A percentile compares a stretch with the other conserved stretches of the same genome.
These are phyloP conservation scores for Aradophagus sp. DNA, from an alignment of 1,140 invertebrate genomes.

Conservation along the genomic window DNA sequence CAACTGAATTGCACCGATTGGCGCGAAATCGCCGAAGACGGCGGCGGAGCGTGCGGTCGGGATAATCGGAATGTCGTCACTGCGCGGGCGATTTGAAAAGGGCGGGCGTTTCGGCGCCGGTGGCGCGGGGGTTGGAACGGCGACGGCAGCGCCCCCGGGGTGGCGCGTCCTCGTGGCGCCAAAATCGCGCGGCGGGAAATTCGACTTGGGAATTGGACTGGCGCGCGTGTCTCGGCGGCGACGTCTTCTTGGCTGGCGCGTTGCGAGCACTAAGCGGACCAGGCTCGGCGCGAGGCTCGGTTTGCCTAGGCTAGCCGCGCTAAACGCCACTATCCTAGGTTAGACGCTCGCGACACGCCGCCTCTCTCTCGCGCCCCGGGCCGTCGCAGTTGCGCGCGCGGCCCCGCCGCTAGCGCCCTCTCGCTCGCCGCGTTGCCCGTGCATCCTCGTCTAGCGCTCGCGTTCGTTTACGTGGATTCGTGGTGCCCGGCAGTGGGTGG, in stretches of 20 bases:
- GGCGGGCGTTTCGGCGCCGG: neutral
- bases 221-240: slow-evolving; percentile 21
- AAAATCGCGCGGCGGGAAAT: too few species aligned
- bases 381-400: neutral
- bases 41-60: too few species aligned
- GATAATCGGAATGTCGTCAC: too few species aligned
- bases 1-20: too few species aligned
- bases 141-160: too few species aligned
- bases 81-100: slow-evolving; percentile 8
- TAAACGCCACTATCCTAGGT: slow-evolving; percentile 71
- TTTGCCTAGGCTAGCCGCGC: slow-evolving; percentile 70
- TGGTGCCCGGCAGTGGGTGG: slow-evolving; percentile 49
- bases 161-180: too few species aligned
- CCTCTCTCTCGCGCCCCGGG: neutral
- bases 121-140: too few species aligned
- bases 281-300: slow-evolving; percentile 62
- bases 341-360: slow-evolving; percentile 47
- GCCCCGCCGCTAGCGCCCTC: slow-evolving; percentile 9
- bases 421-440: slow-evolving; percentile 22
- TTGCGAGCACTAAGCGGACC: slow-evolving; percentile 66
- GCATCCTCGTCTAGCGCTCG: slow-evolving; percentile 32
- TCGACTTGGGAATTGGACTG: slow-evolving; percentile 7
- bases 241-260: slow-evolving; percentile 45
- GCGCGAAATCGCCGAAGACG: too few species aligned
- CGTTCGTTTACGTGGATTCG: slow-evolving; percentile 18